Percentiles rank a stretch among this genome's conserved stretches.
phyloP scores from a whole-genome alignment of 2,888 invertebrate genomes.

The Eurytoma californica region DNA sequence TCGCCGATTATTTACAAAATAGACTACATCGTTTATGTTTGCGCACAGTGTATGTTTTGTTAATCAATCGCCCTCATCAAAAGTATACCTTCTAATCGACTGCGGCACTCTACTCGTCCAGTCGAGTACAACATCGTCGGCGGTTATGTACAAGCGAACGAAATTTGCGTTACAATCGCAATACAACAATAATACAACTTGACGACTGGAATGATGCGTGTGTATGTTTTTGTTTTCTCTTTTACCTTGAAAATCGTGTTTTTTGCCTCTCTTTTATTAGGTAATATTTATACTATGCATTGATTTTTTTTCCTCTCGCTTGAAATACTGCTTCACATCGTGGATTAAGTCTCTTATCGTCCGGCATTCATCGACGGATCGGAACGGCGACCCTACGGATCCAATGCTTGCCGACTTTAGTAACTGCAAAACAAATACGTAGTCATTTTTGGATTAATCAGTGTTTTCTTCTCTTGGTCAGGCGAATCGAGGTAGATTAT shows the following conservation, averaged over 20 bases:
- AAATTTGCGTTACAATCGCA: slow-evolving; percentile 34
- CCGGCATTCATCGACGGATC: slow-evolving; percentile 45
- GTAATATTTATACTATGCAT: too few relatives aligned
- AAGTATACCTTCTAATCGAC: slow-evolving; percentile 22
- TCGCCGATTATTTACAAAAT: slow-evolving; percentile 50
- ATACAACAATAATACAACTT: slow-evolving; percentile 34
- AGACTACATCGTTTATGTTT: slow-evolving; percentile 35
- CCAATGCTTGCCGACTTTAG: slow-evolving; percentile 48
- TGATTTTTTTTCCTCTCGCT: slow-evolving; percentile 13
- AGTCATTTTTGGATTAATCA: slow-evolving; percentile 30
- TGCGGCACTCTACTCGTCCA: slow-evolving; percentile 39
- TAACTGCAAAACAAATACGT: slow-evolving; percentile 51
- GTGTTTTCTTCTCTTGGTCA: not conserved
- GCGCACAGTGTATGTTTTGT: slow-evolving; percentile 3
- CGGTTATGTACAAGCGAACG: slow-evolving; percentile 54
- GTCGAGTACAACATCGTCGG: slow-evolving; percentile 21
- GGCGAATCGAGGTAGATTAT: slow-evolving; percentile 1
- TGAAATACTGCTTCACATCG: slow-evolving; percentile 45
- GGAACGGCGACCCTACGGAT: slow-evolving; percentile 49
- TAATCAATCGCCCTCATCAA: not conserved
- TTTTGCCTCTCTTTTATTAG: not conserved
- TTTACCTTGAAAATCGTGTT: not conserved
- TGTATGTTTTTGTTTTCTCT: slow-evolving; percentile 22
- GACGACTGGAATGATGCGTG: slow-evolving; percentile 45
- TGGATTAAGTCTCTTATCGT: slow-evolving; percentile 44